Evolutionary conservation across 2,113 vertebrate species (phyloP).

Genomic region (Crotalus horridus): DNA sequence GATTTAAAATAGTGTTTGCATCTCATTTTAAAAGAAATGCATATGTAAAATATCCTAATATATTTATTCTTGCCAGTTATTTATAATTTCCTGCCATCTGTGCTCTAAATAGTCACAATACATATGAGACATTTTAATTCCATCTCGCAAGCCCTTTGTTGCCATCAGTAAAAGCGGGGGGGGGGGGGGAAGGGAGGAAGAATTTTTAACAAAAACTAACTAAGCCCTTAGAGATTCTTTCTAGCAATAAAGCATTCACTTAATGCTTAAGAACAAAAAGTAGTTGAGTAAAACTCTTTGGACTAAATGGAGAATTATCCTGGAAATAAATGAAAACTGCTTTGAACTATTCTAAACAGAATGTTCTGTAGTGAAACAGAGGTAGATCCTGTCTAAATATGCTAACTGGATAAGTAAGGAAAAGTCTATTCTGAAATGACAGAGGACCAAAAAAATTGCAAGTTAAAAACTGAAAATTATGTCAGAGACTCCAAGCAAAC

Average conservation of each 20-base stretch:
- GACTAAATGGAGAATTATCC: not conserved
- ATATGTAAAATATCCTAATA: not conserved
- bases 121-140: slow-evolving; percentile 7
- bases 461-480: not conserved
- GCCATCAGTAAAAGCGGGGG: not conserved
- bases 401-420: not conserved
- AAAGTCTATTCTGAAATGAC: not conserved
- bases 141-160: not conserved
- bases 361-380: not conserved
- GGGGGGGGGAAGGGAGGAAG: not conserved
- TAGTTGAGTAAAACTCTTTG: not conserved
- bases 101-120: not conserved
- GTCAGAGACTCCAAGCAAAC: not conserved
- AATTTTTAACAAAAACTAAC: not conserved
- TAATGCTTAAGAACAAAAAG: not conserved
- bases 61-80: not conserved
- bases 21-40: not conserved
- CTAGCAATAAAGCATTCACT: not conserved
- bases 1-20: not conserved
- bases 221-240: not conserved
- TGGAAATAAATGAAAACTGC: not conserved
- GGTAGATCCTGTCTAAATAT: not conserved
- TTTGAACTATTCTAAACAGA: not conserved
- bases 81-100: not conserved
- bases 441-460: not conserved